Base-by-base conservation (phyloP, 2,113 vertebrate genomes). In the Talpa occidentalis region DNA sequence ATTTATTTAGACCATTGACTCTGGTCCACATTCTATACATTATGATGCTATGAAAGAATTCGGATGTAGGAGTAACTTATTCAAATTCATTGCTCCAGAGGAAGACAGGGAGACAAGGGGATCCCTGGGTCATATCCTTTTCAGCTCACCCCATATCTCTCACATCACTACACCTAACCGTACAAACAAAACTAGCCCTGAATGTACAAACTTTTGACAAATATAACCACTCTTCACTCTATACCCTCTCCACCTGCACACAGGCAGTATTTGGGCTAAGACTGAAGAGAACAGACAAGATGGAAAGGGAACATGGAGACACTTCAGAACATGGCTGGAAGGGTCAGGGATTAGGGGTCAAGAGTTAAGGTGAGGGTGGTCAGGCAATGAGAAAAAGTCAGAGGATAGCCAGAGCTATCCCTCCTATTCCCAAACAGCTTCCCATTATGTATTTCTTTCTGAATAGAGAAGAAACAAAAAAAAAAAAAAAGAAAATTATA, bases 51-150 rank as follows among this genome's bases (percentile, higher is more conserved):
- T 0, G 1, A 28, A 79, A 83, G 40, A 8, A 42, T 73, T 28
- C 37, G 37, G 64, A 32, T 2, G 6, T 30, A 3, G 42, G 32
- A 91, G 64, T 54, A 24, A 35, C 11, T 64, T 2, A 0, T 22
- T 67, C 26, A 37, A 30, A 17, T 24, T 72, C 15, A 5, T 52
- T 12, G 24, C 10, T n/a, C 5, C 0, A 0, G 0, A 5, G 22
- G 16, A 6, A 40, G 28, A 32, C 12, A 40, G n/a, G 54, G 17
- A 0, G 2, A 4, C 3, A 0, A 5, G 14, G 30, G n/a, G 26
- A 4, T 10, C 56, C 17, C 40, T n/a, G 24, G 8, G 1, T 5
- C 12, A 21, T 28, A 5, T 60, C 21, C 35, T 64, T n/a, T 9
- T 22, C 30, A 56, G 28, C 9, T 64, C 59, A 66, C n/a, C 15